Base-by-base conservation (phyloP, 2,797 vertebrate genomes). In the Rhodeus uyekii region DNA sequence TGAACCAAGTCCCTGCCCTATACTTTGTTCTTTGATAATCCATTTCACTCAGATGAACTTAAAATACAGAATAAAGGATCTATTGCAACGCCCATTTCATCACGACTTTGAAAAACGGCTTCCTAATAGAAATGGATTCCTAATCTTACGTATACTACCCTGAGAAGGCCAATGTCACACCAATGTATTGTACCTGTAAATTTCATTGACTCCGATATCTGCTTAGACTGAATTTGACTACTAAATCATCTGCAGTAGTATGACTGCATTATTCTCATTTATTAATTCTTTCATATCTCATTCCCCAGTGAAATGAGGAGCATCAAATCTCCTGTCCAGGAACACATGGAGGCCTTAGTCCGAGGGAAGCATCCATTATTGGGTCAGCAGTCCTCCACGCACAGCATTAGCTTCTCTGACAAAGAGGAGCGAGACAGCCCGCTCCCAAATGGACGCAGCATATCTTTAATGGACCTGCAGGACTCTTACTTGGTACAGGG, bases 381-480 rank as follows among this genome's bases (percentile, higher is more conserved):
- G 90, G 92, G 94, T 9, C 95, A 96, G 86, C 96, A 95, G 83
- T 91, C 93, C 14, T 96, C 96, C 34, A 88, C 93, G 18, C 95
- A 95, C 90, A 96, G 95, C 84, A 89, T 94, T 93, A 94, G 92
- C 73, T 95, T 94, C n/a, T 96, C 95, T 0, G 96, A 96, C 76
- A 96, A 93, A 80, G 95, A 96, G 3, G 96, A 96, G 34, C 92
- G 91, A 32, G 95, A 97, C 74, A 87, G 76, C 8, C 87, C 90
- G 55, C 91, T 96, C 74, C 94, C 95, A 39, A 96, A 95, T 0
- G 96, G 96, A 0, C 95, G 97, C 24, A 99, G 97, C 89, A 83
- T 99, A 82, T 99, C 98, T 1, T 93, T 99, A 84, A 97, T 98
- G 88, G 97, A 99, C 93, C 95, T 99, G 8, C 97, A 98, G 90